Conservation (phyloP, 2,113 vertebrate genomes). For the Grantiella picta region DNA sequence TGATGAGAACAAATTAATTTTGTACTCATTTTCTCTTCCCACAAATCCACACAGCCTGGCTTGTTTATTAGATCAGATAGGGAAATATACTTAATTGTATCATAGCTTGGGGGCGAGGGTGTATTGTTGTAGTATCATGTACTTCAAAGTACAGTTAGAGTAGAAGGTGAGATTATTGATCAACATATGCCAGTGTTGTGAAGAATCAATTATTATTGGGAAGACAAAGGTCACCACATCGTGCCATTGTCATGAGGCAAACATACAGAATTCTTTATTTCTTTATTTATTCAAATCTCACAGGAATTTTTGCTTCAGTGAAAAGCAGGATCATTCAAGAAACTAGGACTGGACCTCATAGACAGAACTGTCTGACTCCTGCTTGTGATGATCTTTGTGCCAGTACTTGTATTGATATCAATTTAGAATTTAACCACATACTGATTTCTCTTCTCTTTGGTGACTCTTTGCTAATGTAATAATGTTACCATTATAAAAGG, state of each 20-base stretch:
- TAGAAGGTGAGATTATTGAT: neutral
- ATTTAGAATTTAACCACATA: neutral
- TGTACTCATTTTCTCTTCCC: neutral
- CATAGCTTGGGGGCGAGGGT: accelerated
- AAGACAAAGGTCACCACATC: neutral
- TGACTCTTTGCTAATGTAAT: neutral
- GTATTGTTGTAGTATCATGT: neutral
- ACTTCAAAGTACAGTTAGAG: neutral
- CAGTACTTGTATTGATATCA: neutral
- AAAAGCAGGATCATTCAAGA: neutral
- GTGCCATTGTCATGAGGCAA: neutral
- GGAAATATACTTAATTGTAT: neutral
- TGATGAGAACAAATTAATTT: neutral
- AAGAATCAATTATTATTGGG: neutral
- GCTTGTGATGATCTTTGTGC: neutral
- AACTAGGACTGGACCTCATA: neutral
- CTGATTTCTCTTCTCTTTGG: neutral
- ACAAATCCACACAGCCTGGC: neutral
- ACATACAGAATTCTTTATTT: neutral
- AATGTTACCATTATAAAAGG: neutral
- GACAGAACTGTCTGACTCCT: neutral
- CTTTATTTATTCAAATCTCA: neutral
- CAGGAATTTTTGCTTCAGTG: neutral
- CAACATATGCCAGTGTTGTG: neutral
- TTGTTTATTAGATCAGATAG: neutral